Evolutionary conservation across 2,888 invertebrate genomes (phyloP).

Genomic region (Drosophila conformis): DNA sequence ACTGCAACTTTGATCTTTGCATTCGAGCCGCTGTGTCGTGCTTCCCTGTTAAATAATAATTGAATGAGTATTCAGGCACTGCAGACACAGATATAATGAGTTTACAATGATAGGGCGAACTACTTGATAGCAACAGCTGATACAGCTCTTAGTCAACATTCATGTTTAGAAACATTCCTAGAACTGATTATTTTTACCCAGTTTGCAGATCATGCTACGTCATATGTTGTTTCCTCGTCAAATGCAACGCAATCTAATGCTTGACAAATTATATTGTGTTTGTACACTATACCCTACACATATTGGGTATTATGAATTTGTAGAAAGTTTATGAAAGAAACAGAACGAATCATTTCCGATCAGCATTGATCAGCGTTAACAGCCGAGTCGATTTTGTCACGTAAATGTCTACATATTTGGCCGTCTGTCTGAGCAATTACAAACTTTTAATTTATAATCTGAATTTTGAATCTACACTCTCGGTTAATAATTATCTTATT

Average conservation of each 20-base stretch:
- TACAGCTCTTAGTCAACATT: constrained; percentile 11
- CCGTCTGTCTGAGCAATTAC: neutral
- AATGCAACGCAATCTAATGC: neutral
- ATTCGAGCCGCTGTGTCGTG: neutral
- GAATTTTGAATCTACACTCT: neutral
- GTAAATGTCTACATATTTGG: neutral
- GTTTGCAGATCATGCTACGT: neutral
- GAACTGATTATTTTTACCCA: constrained; percentile 5
- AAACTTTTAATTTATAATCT: neutral
- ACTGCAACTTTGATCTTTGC: neutral
- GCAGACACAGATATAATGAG: neutral
- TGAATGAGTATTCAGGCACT: neutral
- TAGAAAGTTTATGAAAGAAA: neutral
- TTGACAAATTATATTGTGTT: neutral
- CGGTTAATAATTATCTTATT: neutral
- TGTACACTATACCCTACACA: neutral
- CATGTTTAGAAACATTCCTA: neutral
- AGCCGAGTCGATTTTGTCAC: neutral
- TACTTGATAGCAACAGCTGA: constrained; percentile 4
- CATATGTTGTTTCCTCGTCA: neutral
- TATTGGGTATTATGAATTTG: neutral
- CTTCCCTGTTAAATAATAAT: neutral
- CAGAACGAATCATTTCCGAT: neutral
- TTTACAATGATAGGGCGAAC: neutral
- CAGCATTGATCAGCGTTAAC: neutral